Conservation (phyloP, 1,140 invertebrate genomes). For the Cotesia chilonis region DNA sequence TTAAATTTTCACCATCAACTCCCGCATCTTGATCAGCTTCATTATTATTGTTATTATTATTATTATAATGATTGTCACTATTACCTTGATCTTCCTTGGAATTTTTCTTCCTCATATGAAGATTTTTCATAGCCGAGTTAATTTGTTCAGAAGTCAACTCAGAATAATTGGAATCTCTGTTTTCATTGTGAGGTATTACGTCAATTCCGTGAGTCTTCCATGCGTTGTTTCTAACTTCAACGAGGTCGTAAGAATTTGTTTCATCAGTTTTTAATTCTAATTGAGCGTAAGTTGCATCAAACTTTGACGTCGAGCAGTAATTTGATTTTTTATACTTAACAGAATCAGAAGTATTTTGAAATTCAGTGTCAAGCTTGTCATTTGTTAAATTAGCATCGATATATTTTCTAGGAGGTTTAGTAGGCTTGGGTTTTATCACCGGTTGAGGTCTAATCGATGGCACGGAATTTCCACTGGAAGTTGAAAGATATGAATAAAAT, state of each 20-base stretch:
- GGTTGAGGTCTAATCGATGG: constrained; percentile 52
- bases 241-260: constrained; percentile 72
- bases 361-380: constrained; percentile 50
- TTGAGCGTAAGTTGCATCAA: neutral
- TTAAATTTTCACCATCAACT: constrained; percentile 7
- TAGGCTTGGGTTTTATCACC: constrained; percentile 70
- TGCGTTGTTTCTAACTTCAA: constrained; percentile 76
- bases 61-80: neutral
- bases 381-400: constrained; percentile 58
- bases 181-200: constrained; percentile 71
- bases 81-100: neutral
- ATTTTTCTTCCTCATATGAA: constrained; percentile 31
- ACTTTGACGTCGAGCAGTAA: constrained; percentile 29
- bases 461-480: constrained; percentile 36
- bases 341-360: constrained; percentile 47
- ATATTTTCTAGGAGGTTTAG: constrained; percentile 74
- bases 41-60: neutral
- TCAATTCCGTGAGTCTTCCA: constrained; percentile 81
- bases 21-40: neutral
- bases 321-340: constrained; percentile 62
- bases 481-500: constrained; percentile 40
- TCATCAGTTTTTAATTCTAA: constrained; percentile 36
- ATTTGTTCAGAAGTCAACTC: constrained; percentile 30
- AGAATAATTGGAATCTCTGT: constrained; percentile 55
- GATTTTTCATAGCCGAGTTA: constrained; percentile 47